These are phyloP conservation scores for Netelia virgata DNA, from an alignment of 2,888 invertebrate species.

Conservation along the genomic window DNA sequence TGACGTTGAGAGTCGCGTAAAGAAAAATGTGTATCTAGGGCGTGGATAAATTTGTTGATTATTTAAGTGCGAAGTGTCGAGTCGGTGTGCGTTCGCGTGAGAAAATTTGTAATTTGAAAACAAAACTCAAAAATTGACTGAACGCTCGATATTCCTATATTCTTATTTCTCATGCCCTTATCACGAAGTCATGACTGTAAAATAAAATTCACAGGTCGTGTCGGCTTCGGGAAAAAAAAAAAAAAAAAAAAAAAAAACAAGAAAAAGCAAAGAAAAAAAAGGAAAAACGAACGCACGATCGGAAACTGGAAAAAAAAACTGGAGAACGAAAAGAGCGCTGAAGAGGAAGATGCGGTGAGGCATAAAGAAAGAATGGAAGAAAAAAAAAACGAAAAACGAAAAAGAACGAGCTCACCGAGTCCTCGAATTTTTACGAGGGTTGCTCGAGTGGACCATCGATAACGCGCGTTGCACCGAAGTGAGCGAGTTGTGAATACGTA, in stretches of 20 bases:
- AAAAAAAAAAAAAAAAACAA: neutral
- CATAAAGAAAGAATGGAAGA: conserved; percentile 9
- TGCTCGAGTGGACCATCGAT: conserved; percentile 62
- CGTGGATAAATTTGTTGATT: conserved; percentile 42
- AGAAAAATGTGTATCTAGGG: conserved; percentile 36
- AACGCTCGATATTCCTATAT: conserved; percentile 1
- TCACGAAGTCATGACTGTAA: conserved; percentile 36
- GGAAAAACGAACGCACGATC: neutral
- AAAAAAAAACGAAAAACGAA: conserved; percentile 35
- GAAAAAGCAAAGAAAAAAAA: neutral
- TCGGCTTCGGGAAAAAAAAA: neutral
- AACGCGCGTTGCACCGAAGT: conserved; percentile 43
- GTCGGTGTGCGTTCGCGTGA: conserved; percentile 48
- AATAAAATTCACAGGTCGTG: conserved; percentile 26
- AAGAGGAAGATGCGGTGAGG: neutral
- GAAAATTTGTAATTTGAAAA: neutral
- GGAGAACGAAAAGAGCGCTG: conserved; percentile 23
- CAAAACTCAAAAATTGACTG: neutral
- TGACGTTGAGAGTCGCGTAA: conserved; percentile 50
- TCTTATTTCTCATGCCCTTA: neutral
- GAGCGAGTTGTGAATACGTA: conserved; percentile 62
- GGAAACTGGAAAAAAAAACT: conserved; percentile 28
- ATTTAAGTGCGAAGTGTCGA: conserved; percentile 16
- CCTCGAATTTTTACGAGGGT: conserved; percentile 63
- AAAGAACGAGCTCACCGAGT: conserved; percentile 40